Conservation (phyloP, 2,797 vertebrate species). For the Menidia menidia region DNA sequence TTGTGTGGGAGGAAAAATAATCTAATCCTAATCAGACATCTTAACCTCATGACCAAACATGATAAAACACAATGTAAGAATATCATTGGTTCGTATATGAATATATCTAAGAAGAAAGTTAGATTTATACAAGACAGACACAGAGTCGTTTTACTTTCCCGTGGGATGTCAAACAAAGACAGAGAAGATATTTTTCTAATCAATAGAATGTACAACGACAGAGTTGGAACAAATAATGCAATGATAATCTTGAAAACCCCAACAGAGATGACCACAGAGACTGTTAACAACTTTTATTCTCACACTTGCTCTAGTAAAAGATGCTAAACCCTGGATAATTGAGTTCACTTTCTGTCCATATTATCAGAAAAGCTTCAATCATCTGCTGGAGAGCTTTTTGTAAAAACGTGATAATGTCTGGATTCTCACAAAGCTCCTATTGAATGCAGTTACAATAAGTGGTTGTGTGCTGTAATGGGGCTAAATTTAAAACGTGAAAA, state of each 20-base stretch:
- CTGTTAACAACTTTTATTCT: constrained; percentile 5
- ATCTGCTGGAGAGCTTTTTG: constrained; percentile 29
- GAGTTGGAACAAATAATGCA: constrained; percentile 1
- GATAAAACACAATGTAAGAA: no score
- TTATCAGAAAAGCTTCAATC: constrained; percentile 19
- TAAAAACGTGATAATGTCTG: constrained; percentile 28
- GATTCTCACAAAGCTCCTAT: constrained; percentile 17
- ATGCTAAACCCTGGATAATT: constrained; percentile 14
- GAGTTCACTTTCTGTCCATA: background rate
- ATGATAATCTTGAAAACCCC: background rate
- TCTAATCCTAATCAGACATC: no score
- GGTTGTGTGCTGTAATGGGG: constrained; percentile 35
- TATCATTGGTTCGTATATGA: no score
- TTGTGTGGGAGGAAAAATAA: no score
- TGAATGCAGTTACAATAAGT: constrained; percentile 57
- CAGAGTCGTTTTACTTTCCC: no score
- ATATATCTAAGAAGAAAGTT: no score
- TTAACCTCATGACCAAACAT: no score
- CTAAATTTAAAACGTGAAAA: constrained; percentile 55
- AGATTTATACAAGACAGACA: no score
- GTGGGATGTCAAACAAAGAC: no score
- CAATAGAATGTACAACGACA: background rate
- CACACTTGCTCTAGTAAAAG: constrained; percentile 8
- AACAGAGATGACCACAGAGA: background rate
- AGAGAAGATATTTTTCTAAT: background rate